These are phyloP conservation scores for Diaprepes abbreviatus DNA, from an alignment of 2,888 invertebrate genomes.

Conservation along the genomic window DNA sequence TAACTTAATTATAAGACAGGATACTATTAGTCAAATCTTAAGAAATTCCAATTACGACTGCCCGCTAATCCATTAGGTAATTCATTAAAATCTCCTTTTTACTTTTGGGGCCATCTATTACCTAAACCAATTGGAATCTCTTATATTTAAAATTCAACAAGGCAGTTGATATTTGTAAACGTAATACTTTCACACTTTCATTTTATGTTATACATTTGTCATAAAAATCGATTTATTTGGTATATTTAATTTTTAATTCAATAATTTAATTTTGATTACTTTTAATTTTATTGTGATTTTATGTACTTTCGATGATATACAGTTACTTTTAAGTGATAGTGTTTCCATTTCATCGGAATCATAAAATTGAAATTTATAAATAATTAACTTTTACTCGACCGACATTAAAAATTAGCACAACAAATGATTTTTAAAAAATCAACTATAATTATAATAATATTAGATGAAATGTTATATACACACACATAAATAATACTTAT, in stretches of 20 bases:
- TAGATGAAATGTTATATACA: too few species aligned
- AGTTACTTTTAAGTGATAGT: background rate
- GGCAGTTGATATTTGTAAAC: background rate
- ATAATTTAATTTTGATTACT: too few species aligned
- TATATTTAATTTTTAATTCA: slow-evolving; percentile 9
- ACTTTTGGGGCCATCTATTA: slow-evolving; percentile 5
- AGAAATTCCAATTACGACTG: background rate
- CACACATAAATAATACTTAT: too few species aligned
- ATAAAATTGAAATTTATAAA: too few species aligned
- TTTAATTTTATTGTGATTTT: too few species aligned
- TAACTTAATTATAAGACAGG: too few species aligned
- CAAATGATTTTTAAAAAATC: background rate
- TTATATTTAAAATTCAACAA: slow-evolving; percentile 3
- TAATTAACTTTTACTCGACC: too few species aligned
- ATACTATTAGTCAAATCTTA: background rate
- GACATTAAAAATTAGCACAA: background rate
- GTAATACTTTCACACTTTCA: slow-evolving; percentile 38
- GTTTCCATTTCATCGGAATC: background rate
- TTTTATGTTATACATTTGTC: slow-evolving; percentile 14
- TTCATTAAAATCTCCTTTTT: background rate
- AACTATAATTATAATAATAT: too few species aligned
- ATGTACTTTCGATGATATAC: background rate
- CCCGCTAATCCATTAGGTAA: background rate
- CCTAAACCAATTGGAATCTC: slow-evolving; percentile 8
- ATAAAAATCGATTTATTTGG: background rate